Percentiles rank a stretch among this genome's conserved stretches.
phyloP scores from a whole-genome alignment of 1,140 invertebrate genomes.

The Neomicropteryx cornuta region DNA sequence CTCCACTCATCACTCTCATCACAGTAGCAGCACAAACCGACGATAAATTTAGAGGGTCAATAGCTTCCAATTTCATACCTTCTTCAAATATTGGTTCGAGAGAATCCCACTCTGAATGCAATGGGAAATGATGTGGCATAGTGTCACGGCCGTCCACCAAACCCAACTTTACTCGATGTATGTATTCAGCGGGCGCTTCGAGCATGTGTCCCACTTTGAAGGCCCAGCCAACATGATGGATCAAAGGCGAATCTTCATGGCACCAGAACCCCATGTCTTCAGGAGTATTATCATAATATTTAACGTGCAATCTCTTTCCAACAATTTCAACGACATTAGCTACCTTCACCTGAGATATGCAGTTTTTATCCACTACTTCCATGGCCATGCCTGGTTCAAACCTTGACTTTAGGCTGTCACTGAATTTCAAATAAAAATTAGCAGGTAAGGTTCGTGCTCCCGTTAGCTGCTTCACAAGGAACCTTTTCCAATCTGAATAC shows the following conservation, averaged over 20 bases:
- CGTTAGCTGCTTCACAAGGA: slow-evolving; percentile 79
- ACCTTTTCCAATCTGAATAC: slow-evolving; percentile 88
- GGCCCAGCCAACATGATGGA: slow-evolving; percentile 95
- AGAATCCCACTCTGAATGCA: slow-evolving; percentile 31
- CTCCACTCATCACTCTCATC: slow-evolving; percentile 82
- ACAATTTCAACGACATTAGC: slow-evolving; percentile 83
- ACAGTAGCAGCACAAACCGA: slow-evolving; percentile 92
- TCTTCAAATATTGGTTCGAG: slow-evolving; percentile 50
- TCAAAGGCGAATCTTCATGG: slow-evolving; percentile 86
- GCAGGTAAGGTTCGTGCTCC: slow-evolving; percentile 86
- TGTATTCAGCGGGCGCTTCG: slow-evolving; percentile 67
- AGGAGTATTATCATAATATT: slow-evolving; percentile 74
- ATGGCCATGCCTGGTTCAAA: slow-evolving; percentile 74
- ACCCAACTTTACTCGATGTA: slow-evolving; percentile 47
- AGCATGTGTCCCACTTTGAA: slow-evolving; percentile 75
- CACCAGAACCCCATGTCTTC: slow-evolving; percentile 90
- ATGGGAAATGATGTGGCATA: slow-evolving; percentile 58
- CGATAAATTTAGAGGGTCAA: slow-evolving; percentile 90
- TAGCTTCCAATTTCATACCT: slow-evolving; percentile 94
- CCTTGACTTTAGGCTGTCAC: slow-evolving; percentile 69
- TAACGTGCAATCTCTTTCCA: slow-evolving; percentile 81
- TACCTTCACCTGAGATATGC: slow-evolving; percentile 84
- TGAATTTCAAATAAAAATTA: slow-evolving; percentile 83
- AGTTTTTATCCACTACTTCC: slow-evolving; percentile 93
- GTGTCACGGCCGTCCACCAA: slow-evolving; percentile 55